These are phyloP conservation scores for Chrysemys picta DNA, from an alignment of 2,113 vertebrate genomes.

Conservation along the genomic window DNA sequence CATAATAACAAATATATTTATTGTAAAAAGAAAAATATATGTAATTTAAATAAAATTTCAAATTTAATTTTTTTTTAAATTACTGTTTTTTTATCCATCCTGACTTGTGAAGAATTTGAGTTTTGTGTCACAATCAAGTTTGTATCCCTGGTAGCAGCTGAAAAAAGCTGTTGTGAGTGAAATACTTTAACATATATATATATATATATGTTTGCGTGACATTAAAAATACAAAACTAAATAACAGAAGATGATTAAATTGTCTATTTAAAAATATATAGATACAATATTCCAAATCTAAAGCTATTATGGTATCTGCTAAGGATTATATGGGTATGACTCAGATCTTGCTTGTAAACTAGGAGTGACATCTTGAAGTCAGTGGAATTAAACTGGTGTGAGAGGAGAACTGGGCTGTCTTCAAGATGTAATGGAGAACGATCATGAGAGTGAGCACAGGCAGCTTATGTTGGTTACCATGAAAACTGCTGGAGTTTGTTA, in stretches of 20 bases:
- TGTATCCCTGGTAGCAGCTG: not conserved
- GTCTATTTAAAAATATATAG: not conserved
- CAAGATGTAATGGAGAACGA: not conserved
- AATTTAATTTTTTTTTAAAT: not conserved
- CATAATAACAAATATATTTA: not conserved
- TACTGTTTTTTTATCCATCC: not conserved
- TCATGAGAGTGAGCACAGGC: not conserved
- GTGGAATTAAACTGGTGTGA: not conserved
- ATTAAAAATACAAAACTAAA: not conserved
- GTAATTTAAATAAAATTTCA: not conserved
- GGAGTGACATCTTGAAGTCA: not conserved
- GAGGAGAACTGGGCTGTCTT: accelerated
- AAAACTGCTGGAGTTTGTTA: accelerated
- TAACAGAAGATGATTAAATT: not conserved
- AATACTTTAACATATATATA: not conserved
- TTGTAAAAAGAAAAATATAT: not conserved
- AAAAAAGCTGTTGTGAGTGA: not conserved
- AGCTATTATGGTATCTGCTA: not conserved
- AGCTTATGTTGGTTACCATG: not conserved
- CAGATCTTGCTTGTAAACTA: not conserved
- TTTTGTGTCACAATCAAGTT: accelerated
- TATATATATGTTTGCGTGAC: accelerated
- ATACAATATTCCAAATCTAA: not conserved
- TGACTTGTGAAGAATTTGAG: not conserved
- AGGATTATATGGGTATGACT: not conserved